phyloP scores from a whole-genome alignment of 2,797 vertebrate genomes.

The Fringilla coelebs region DNA sequence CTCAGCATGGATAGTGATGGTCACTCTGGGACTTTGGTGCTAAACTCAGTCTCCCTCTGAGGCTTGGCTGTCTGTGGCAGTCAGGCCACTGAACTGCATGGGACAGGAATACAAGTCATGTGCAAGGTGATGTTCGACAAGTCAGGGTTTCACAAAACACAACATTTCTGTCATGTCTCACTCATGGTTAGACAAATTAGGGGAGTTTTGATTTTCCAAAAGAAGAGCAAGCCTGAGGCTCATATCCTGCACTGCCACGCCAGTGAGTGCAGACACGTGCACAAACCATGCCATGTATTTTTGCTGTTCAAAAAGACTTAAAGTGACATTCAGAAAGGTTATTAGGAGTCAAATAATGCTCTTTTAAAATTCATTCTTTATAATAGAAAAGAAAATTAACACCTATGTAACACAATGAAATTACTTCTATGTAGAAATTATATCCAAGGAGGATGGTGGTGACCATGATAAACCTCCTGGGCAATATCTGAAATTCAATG shows the following conservation, averaged over 20 bases:
- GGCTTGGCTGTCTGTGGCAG: neutral
- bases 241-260: fast-evolving
- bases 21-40: neutral
- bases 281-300: fast-evolving
- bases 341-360: neutral
- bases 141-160: neutral
- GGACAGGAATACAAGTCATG: neutral
- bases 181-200: neutral
- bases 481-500: neutral
- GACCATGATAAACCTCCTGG: neutral
- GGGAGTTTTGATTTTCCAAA: neutral
- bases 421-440: neutral
- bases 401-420: neutral
- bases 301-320: neutral
- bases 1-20: neutral
- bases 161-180: neutral
- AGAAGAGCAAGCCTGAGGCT: neutral
- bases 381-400: neutral
- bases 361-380: neutral
- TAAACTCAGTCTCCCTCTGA: neutral
- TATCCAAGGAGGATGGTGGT: neutral
- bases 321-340: neutral
- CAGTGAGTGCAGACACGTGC: fast-evolving
- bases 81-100: neutral
- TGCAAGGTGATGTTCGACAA: neutral